Conservation (phyloP, 1,140 invertebrate genomes). For the Heliconius congener region DNA sequence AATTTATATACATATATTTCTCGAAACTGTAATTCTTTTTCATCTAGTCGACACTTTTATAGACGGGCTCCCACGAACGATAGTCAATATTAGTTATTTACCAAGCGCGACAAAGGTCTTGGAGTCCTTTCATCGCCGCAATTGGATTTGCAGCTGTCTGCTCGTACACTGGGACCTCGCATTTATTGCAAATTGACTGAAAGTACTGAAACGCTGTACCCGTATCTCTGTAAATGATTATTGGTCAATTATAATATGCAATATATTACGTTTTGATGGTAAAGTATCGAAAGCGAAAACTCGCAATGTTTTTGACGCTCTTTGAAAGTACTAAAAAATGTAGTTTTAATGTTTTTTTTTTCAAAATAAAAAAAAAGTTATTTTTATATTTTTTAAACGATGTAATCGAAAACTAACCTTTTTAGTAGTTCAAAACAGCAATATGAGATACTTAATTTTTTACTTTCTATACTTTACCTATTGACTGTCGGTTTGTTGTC, state of each 20-base stretch:
- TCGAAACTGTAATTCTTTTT: background rate
- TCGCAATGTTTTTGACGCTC: too few relatives aligned
- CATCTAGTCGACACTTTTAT: constrained; percentile 2
- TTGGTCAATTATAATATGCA: background rate
- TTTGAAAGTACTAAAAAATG: too few relatives aligned
- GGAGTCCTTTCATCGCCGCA: constrained; percentile 28
- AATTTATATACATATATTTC: background rate
- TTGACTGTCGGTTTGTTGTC: too few relatives aligned
- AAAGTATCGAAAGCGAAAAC: too few relatives aligned
- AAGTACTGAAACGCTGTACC: background rate
- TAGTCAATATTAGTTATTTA: constrained; percentile 33
- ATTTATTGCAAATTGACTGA: constrained; percentile 17
- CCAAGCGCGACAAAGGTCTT: constrained; percentile 23
- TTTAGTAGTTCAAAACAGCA: too few relatives aligned
- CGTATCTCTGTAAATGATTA: background rate
- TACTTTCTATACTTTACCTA: too few relatives aligned
- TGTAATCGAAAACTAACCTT: too few relatives aligned
- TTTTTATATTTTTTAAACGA: too few relatives aligned
- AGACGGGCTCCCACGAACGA: background rate
- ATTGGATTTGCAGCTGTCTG: constrained; percentile 31
- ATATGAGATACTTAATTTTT: too few relatives aligned
- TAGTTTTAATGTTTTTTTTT: too few relatives aligned
- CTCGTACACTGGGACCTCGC: constrained; percentile 2
- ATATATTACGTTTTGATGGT: too few relatives aligned
- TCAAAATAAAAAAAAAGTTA: too few relatives aligned